These are phyloP conservation scores for Thripadectes ignobilis DNA, from an alignment of 2,797 vertebrate genomes.

Conservation along the genomic window DNA sequence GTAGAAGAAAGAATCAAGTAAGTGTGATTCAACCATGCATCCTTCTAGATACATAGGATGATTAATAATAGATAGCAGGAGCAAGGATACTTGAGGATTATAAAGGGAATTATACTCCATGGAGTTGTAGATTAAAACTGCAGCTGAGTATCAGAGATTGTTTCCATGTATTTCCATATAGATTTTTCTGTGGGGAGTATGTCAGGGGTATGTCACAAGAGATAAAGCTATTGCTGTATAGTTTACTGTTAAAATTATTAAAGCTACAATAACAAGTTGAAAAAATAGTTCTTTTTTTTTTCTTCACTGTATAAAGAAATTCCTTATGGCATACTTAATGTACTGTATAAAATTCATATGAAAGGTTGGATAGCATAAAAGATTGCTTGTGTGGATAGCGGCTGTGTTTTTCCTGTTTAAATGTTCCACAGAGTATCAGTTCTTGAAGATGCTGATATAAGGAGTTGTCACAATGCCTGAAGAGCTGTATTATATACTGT, in stretches of 20 bases:
- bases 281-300: background rate
- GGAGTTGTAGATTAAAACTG: background rate
- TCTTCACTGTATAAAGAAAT: background rate
- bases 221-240: background rate
- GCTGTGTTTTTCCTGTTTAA: background rate
- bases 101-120: background rate
- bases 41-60: background rate
- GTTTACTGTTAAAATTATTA: background rate
- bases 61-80: constrained; percentile 22
- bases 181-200: background rate
- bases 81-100: background rate
- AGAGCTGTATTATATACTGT: background rate
- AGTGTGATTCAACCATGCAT: background rate
- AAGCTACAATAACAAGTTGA: constrained; percentile 7
- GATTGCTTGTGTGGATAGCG: background rate
- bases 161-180: constrained; percentile 2
- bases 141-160: background rate
- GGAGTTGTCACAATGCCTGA: background rate
- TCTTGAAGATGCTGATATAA: background rate
- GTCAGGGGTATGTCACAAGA: background rate
- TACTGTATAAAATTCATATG: background rate
- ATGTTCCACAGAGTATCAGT: background rate
- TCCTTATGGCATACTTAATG: background rate
- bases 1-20: background rate
- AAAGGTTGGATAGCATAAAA: background rate